Evolutionary conservation across 2,113 vertebrate species (phyloP).

Genomic region (Malurus melanocephalus): DNA sequence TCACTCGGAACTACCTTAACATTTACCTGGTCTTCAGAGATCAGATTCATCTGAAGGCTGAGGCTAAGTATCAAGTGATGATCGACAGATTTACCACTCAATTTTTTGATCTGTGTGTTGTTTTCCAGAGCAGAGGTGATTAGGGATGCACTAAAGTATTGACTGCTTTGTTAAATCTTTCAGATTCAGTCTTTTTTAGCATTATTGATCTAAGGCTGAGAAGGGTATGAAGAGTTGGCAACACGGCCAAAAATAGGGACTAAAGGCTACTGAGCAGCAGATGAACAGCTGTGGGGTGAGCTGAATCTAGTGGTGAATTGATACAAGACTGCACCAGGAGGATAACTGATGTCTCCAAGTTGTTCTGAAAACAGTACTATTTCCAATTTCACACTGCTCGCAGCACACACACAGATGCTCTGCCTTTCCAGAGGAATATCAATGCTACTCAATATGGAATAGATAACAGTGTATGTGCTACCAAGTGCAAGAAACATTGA

Average conservation of each 20-base stretch:
- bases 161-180: not conserved
- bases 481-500: not conserved
- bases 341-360: not conserved
- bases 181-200: not conserved
- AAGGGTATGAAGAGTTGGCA: not conserved
- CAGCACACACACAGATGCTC: not conserved
- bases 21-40: not conserved
- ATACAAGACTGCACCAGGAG: not conserved
- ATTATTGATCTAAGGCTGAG: not conserved
- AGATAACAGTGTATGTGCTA: not conserved
- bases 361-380: not conserved
- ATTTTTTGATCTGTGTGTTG: not conserved
- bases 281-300: not conserved
- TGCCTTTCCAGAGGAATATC: not conserved
- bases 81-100: not conserved
- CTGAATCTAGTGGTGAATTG: not conserved
- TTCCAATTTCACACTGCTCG: not conserved
- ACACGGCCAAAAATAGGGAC: not conserved
- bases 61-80: not conserved
- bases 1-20: not conserved
- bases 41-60: not conserved
- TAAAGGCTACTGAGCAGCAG: not conserved
- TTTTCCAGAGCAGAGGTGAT: not conserved
- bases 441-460: rapidly evolving
- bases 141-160: not conserved